These are phyloP conservation scores for Zygogramma bicolorata DNA, from an alignment of 2,888 invertebrate genomes.

Conservation along the genomic window DNA sequence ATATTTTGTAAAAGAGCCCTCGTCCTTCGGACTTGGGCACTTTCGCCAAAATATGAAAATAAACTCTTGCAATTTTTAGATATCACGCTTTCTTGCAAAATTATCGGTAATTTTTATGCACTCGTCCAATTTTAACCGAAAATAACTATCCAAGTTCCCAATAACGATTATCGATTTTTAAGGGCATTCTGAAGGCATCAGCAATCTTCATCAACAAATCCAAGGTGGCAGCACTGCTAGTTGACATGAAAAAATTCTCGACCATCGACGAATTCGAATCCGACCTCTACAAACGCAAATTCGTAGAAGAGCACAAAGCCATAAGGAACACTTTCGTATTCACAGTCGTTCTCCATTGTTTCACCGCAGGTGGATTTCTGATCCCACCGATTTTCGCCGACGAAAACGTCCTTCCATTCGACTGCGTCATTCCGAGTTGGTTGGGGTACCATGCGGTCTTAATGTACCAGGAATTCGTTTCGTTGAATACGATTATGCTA, in stretches of 20 bases:
- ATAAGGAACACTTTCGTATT: not conserved
- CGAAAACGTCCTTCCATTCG: not conserved
- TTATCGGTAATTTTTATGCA: no score
- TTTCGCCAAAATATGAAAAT: no score
- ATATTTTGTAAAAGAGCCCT: no score
- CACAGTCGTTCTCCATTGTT: not conserved
- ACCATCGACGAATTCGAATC: not conserved
- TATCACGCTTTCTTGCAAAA: no score
- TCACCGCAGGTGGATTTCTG: not conserved
- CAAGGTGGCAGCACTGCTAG: not conserved
- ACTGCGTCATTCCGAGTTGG: conserved; percentile 1
- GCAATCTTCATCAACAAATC: conserved; percentile 7
- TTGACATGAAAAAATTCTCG: not conserved
- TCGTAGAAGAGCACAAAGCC: not conserved
- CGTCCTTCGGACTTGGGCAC: no score
- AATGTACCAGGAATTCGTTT: not conserved
- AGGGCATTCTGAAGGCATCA: not conserved
- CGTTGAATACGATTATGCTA: conserved; percentile 6
- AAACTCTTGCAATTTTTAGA: no score
- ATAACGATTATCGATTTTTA: no score
- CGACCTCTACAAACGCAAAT: not conserved
- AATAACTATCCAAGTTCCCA: no score
- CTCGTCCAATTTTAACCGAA: no score
- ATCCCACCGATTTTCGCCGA: not conserved
- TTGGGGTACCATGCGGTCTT: not conserved